A percentile compares a stretch with the other conserved stretches of the same genome.
These are phyloP conservation scores for Xenopus borealis DNA, from an alignment of 2,113 vertebrate genomes.

Conservation along the genomic window DNA sequence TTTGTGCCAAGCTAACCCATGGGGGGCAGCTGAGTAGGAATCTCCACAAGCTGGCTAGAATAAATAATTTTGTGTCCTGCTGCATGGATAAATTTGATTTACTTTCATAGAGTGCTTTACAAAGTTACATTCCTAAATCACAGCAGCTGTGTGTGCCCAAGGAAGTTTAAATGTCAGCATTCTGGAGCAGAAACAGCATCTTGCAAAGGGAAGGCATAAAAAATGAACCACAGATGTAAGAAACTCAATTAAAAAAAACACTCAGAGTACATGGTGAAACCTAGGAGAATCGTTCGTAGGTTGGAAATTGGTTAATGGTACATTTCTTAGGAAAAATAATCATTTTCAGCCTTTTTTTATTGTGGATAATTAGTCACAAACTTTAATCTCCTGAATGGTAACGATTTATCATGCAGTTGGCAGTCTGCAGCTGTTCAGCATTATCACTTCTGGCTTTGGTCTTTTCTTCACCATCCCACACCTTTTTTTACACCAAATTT, in stretches of 20 bases:
- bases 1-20: no score
- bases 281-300: no score
- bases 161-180: conserved; percentile 45
- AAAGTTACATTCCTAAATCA: conserved; percentile 36
- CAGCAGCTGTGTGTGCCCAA: conserved; percentile 16
- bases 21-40: neutral
- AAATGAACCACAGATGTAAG: conserved; percentile 31
- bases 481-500: no score
- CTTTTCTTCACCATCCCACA: no score
- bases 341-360: neutral
- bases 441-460: no score
- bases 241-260: conserved; percentile 17
- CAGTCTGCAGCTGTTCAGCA: no score
- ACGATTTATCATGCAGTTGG: no score
- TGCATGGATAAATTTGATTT: conserved; percentile 31
- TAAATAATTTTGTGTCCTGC: conserved; percentile 12
- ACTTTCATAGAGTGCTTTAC: conserved; percentile 21
- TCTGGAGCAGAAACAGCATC: conserved; percentile 29
- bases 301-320: no score
- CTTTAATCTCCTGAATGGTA: no score
- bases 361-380: no score
- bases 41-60: neutral
- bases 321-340: neutral
- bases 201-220: conserved; percentile 10
- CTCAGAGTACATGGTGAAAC: neutral